A percentile compares a stretch with the other conserved stretches of the same genome.
These are phyloP conservation scores for Eupithecia subumbrata DNA, from an alignment of 2,888 invertebrate species.

Conservation along the genomic window DNA sequence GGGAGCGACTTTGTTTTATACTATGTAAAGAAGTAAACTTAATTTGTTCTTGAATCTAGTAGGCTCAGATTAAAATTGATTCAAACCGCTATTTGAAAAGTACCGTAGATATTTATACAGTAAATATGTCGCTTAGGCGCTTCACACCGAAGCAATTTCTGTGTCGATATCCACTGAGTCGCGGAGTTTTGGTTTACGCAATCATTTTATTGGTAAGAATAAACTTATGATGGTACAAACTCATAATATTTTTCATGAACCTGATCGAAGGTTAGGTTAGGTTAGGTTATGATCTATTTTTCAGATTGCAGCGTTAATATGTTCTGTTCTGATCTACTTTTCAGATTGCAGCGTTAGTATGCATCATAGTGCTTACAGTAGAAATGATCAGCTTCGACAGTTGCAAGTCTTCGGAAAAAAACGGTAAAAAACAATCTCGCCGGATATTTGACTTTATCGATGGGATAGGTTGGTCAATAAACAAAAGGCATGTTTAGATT, in stretches of 20 bases:
- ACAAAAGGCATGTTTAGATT: not conserved
- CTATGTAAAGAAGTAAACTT: too few species aligned
- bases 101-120: not conserved
- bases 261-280: too few species aligned
- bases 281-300: too few species aligned
- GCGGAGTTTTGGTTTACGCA: not conserved
- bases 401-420: not conserved
- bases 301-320: too few species aligned
- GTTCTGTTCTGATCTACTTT: too few species aligned
- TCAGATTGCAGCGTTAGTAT: conserved; percentile 15
- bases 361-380: conserved; percentile 19
- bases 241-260: too few species aligned
- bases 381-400: conserved; percentile 15
- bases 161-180: not conserved
- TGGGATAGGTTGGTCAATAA: not conserved
- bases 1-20: too few species aligned
- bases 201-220: not conserved
- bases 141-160: not conserved
- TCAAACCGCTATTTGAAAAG: not conserved
- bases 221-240: too few species aligned
- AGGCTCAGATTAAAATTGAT: not conserved
- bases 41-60: not conserved
- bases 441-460: not conserved
- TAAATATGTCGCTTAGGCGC: not conserved
- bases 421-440: not conserved